These are phyloP conservation scores for Sturmia bella DNA, from an alignment of 2,888 invertebrate species.

Conservation along the genomic window DNA sequence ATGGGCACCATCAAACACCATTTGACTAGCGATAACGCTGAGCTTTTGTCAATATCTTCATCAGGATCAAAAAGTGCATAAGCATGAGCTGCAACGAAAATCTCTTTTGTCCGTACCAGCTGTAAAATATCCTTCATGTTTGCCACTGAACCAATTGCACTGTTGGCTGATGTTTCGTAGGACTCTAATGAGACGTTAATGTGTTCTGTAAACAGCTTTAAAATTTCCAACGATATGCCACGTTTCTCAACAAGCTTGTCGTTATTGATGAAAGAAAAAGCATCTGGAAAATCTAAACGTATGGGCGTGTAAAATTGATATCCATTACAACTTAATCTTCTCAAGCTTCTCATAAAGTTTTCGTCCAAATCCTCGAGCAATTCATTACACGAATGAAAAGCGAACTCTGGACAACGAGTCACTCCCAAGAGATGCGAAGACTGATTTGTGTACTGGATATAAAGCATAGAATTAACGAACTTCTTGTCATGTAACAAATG, in stretches of 20 bases:
- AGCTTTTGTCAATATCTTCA: conserved; percentile 75
- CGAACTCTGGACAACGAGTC: conserved; percentile 73
- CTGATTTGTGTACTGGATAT: conserved; percentile 72
- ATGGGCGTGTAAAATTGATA: conserved; percentile 71
- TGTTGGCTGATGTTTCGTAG: conserved; percentile 49
- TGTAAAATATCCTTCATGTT: conserved; percentile 75
- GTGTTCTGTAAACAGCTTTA: conserved; percentile 40
- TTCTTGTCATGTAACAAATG: conserved; percentile 68
- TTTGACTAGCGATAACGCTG: conserved; percentile 75
- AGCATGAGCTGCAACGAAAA: conserved; percentile 75
- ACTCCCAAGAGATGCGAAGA: conserved; percentile 72
- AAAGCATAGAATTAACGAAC: conserved; percentile 72
- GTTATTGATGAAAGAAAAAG: conserved; percentile 71
- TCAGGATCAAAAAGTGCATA: conserved; percentile 74
- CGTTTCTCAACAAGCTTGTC: neutral
- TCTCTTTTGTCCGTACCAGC: conserved; percentile 71
- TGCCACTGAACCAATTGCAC: conserved; percentile 69
- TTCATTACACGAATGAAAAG: conserved; percentile 66
- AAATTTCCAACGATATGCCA: conserved; percentile 35
- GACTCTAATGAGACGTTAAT: conserved; percentile 72
- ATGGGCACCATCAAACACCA: conserved; percentile 77
- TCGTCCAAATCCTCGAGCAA: neutral
- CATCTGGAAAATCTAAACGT: conserved; percentile 74
- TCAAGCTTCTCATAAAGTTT: neutral
- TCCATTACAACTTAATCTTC: neutral